These are phyloP conservation scores for Azemiops feae DNA, from an alignment of 2,113 vertebrate species.

Conservation along the genomic window DNA sequence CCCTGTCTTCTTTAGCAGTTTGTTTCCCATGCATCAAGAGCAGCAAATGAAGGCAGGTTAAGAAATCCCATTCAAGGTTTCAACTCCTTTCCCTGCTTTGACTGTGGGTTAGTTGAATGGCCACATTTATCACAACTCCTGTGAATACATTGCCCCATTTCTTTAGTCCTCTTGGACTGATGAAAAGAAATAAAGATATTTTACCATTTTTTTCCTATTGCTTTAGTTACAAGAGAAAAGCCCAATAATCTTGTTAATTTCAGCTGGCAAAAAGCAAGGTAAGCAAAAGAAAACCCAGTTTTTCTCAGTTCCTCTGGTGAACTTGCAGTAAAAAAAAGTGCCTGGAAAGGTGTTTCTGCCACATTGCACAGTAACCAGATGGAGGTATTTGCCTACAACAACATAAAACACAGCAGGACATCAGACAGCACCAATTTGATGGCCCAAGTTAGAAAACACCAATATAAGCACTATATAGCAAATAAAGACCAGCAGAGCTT, in stretches of 20 bases:
- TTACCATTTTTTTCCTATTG: not conserved
- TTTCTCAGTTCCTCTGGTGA: not conserved
- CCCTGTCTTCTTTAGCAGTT: not conserved
- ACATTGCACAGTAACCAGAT: not conserved
- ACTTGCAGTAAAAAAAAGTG: not conserved
- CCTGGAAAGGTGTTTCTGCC: not conserved
- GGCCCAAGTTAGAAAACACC: not conserved
- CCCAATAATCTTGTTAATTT: not conserved
- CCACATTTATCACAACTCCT: not conserved
- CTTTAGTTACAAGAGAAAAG: not conserved
- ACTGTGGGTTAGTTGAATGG: not conserved
- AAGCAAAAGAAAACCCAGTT: not conserved
- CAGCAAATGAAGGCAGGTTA: not conserved
- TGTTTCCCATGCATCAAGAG: not conserved
- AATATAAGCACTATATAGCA: not conserved
- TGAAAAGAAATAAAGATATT: not conserved
- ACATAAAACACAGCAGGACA: not conserved
- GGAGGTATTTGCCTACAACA: not conserved
- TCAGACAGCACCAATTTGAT: not conserved
- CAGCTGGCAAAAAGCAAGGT: not conserved
- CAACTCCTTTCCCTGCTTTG: not conserved
- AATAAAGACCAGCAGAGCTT: not conserved
- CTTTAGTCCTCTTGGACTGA: not conserved
- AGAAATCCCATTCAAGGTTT: not conserved
- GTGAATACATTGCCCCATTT: not conserved